A percentile compares a stretch with the other conserved stretches of the same genome.
Evolutionary conservation across 2,888 invertebrate species (phyloP).

Genomic region (Dugesia japonica): DNA sequence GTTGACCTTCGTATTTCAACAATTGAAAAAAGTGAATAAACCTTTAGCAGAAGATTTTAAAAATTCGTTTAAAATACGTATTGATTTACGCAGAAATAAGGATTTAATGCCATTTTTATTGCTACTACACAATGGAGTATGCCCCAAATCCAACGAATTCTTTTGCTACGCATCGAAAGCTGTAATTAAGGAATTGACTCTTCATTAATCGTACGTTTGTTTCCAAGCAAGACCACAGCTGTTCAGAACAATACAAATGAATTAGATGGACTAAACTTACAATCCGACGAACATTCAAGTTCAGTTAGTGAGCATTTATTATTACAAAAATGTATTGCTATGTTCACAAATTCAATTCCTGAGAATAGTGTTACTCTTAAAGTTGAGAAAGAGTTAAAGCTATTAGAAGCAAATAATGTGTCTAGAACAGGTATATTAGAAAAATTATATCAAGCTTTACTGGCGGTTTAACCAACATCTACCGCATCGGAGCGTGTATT

Average conservation of each 20-base stretch:
- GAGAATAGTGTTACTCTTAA: neutral
- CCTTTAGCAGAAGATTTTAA: neutral
- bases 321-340: conserved; percentile 11
- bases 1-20: neutral
- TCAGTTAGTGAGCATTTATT: neutral
- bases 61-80: neutral
- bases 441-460: conserved; percentile 11
- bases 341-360: neutral
- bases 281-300: neutral
- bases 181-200: neutral
- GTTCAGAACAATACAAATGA: neutral
- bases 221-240: neutral
- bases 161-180: neutral
- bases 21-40: conserved; percentile 10
- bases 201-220: neutral
- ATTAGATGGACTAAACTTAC: neutral
- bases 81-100: neutral
- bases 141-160: neutral
- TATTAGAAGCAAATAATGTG: neutral
- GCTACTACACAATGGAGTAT: neutral
- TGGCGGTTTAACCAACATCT: neutral
- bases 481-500: too few relatives aligned
- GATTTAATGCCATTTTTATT: neutral
- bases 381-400: conserved; percentile 1
- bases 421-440: neutral